Percentiles rank a stretch among this genome's conserved stretches.
Evolutionary conservation across 2,797 vertebrate species (phyloP).

Genomic region (Danio tinwini): DNA sequence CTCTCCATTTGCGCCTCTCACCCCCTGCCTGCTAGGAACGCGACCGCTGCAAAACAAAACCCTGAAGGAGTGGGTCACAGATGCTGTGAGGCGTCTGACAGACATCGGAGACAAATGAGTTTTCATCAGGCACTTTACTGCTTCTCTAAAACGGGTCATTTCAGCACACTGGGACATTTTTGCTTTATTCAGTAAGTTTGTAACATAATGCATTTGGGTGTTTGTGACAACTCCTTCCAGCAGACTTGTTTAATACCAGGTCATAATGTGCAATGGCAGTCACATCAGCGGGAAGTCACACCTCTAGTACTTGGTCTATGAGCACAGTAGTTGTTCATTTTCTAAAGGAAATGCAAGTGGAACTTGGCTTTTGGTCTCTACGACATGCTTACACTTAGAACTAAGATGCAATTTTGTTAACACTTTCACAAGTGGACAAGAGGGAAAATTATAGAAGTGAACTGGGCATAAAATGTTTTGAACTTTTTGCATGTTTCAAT

Average conservation of each 20-base stretch:
- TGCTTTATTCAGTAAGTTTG: constrained; percentile 51
- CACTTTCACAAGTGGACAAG: too few relatives aligned
- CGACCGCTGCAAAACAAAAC: constrained; percentile 21
- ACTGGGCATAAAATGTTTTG: too few relatives aligned
- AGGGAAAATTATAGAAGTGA: too few relatives aligned
- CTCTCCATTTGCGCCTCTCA: constrained; percentile 40
- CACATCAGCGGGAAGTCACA: constrained; percentile 34
- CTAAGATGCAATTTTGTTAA: too few relatives aligned
- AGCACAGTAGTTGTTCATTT: constrained; percentile 44
- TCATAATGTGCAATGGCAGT: constrained; percentile 58
- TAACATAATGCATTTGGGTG: constrained; percentile 57
- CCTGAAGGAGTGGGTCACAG: constrained; percentile 45
- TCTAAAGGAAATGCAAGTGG: background rate
- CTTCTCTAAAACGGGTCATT: constrained; percentile 68
- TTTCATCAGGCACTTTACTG: constrained; percentile 65
- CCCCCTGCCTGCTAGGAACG: constrained; percentile 30
- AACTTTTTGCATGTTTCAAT: too few relatives aligned
- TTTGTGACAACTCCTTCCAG: constrained; percentile 53
- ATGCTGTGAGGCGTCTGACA: constrained; percentile 50
- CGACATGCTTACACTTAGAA: too few relatives aligned
- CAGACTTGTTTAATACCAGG: constrained; percentile 50
- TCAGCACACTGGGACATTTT: constrained; percentile 58
- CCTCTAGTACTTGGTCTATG: background rate
- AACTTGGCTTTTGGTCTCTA: background rate
- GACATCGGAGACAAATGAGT: constrained; percentile 65